phyloP scores from a whole-genome alignment of 2,888 invertebrate genomes.

The Acronicta psi region DNA sequence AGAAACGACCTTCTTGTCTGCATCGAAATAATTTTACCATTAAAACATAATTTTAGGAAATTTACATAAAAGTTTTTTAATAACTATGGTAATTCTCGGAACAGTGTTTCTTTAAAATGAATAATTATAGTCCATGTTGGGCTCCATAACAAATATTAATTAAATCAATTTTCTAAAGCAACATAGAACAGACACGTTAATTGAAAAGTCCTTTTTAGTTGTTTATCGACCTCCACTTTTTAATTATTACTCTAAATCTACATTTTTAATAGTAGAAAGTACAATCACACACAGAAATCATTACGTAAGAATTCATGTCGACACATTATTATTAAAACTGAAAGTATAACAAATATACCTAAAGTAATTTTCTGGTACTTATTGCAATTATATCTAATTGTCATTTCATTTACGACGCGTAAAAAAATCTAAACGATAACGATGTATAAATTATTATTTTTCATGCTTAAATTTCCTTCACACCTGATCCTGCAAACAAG shows the following conservation, averaged over 20 bases:
- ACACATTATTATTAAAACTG: too few relatives aligned
- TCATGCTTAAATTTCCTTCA: slow-evolving; percentile 62
- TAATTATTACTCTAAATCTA: too few relatives aligned
- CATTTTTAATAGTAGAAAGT: too few relatives aligned
- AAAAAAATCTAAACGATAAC: slow-evolving; percentile 16
- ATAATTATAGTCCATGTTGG: slow-evolving; percentile 22
- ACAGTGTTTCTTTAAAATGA: slow-evolving; percentile 22
- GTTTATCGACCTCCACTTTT: slow-evolving; percentile 19
- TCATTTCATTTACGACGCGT: slow-evolving; percentile 2
- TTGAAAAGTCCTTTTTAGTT: slow-evolving; percentile 5
- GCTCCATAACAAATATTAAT: slow-evolving; percentile 22
- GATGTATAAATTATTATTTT: slow-evolving; percentile 51
- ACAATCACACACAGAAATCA: too few relatives aligned
- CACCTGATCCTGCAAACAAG: slow-evolving; percentile 79
- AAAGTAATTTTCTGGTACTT: too few relatives aligned
- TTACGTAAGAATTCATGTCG: too few relatives aligned
- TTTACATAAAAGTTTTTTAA: slow-evolving; percentile 15
- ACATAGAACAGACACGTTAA: slow-evolving; percentile 21
- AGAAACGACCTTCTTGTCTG: neutral
- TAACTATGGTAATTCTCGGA: slow-evolving; percentile 7
- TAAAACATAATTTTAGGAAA: slow-evolving; percentile 1
- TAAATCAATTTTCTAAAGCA: slow-evolving; percentile 20
- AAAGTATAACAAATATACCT: neutral
- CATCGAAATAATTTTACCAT: slow-evolving; percentile 4
- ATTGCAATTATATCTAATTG: too few relatives aligned